Evolutionary conservation across 2,113 vertebrate species (phyloP).

Genomic region (Tamias sibiricus): DNA sequence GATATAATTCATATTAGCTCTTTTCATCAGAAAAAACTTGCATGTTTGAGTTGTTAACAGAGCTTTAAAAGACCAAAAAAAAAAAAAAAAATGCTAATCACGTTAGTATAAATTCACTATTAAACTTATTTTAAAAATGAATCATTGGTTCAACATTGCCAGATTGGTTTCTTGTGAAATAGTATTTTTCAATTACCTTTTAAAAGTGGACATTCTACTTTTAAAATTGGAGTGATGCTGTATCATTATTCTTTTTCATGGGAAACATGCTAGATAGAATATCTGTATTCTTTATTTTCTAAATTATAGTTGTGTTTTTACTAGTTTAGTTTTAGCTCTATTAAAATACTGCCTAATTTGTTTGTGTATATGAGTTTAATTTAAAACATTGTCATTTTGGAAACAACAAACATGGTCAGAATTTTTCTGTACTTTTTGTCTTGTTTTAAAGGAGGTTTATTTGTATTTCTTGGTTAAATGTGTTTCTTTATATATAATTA

Average conservation of each 20-base stretch:
- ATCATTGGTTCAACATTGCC: slow-evolving; percentile 47
- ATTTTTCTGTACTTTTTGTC: slow-evolving; percentile 31
- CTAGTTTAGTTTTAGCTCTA: slow-evolving; percentile 28
- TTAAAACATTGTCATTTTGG: slow-evolving; percentile 36
- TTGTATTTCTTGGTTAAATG: slow-evolving; percentile 60
- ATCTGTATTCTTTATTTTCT: slow-evolving; percentile 41
- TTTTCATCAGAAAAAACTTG: background rate
- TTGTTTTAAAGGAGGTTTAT: slow-evolving; percentile 41
- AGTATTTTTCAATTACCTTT: slow-evolving; percentile 2
- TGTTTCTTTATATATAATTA: slow-evolving; percentile 58
- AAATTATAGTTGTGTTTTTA: background rate
- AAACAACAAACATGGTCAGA: slow-evolving; percentile 39
- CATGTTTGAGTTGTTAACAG: background rate
- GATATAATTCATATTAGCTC: slow-evolving; percentile 37
- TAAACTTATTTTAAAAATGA: slow-evolving; percentile 46
- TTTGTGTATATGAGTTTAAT: slow-evolving; percentile 39
- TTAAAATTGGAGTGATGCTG: slow-evolving; percentile 16
- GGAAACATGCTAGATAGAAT: background rate
- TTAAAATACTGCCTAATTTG: slow-evolving; percentile 38
- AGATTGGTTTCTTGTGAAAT: slow-evolving; percentile 40
- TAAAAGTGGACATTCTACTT: slow-evolving; percentile 51
- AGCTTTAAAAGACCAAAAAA: slow-evolving; percentile 38
- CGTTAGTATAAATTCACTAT: slow-evolving; percentile 46
- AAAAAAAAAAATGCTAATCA: slow-evolving; percentile 47
- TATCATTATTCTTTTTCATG: slow-evolving; percentile 20